Evolutionary conservation across 2,888 invertebrate genomes (phyloP).

Genomic region (Drosophila meridionalis): DNA sequence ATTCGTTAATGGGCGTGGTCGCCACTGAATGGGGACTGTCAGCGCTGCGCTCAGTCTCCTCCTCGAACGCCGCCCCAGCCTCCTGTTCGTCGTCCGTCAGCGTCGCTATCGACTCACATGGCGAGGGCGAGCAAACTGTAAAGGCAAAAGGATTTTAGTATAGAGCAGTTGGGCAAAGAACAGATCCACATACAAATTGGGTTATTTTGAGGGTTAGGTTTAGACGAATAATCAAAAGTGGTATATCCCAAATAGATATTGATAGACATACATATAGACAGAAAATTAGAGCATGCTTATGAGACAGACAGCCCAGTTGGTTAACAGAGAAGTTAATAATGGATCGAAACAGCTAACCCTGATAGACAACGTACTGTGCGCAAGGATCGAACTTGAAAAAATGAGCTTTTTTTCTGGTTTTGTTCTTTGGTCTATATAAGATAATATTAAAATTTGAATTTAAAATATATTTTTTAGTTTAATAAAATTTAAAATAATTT

Average conservation of each 20-base stretch:
- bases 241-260: slow-evolving; percentile 7
- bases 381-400: slow-evolving; percentile 7
- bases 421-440: background rate
- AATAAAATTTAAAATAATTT: background rate
- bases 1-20: slow-evolving; percentile 82
- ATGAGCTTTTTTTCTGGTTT: slow-evolving; percentile 22
- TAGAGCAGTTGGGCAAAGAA: background rate
- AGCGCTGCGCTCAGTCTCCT: slow-evolving; percentile 54
- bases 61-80: slow-evolving; percentile 39
- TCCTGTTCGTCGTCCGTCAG: slow-evolving; percentile 87
- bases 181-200: slow-evolving; percentile 39
- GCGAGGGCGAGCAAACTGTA: slow-evolving; percentile 92
- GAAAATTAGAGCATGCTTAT: slow-evolving; percentile 46
- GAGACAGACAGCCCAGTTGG: slow-evolving; percentile 27
- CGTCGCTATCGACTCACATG: slow-evolving; percentile 91
- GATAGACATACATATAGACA: slow-evolving; percentile 15
- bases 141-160: slow-evolving; percentile 71
- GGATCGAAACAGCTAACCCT: slow-evolving; percentile 36
- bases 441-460: background rate
- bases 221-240: slow-evolving; percentile 11
- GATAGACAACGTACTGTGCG: slow-evolving; percentile 57
- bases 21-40: slow-evolving; percentile 65
- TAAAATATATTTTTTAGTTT: background rate
- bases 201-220: slow-evolving; percentile 15
- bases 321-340: slow-evolving; percentile 43